Conservation (phyloP, 2,113 vertebrate genomes). For the Drymodes brunneopygia region DNA sequence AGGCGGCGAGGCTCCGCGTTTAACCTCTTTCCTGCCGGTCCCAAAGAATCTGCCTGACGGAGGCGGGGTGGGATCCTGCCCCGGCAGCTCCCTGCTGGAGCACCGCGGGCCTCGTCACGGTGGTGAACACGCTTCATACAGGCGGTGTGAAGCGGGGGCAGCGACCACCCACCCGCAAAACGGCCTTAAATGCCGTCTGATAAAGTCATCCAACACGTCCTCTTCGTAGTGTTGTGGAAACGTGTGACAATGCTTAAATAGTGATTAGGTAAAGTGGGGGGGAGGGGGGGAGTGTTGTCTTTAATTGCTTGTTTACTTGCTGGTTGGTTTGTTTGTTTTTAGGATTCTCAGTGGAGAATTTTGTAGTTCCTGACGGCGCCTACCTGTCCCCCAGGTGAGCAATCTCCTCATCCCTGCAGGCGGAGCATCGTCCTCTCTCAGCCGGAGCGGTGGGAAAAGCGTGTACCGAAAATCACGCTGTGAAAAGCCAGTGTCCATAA, state of each 20-base stretch:
- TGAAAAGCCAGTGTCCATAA: background rate
- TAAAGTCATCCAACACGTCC: accelerated
- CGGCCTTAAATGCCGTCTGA: background rate
- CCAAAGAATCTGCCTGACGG: background rate
- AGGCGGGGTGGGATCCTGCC: background rate
- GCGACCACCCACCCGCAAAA: accelerated
- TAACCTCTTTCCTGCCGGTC: background rate
- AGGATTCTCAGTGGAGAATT: background rate
- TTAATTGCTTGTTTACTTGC: no score
- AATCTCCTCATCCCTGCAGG: accelerated
- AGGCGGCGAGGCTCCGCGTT: accelerated
- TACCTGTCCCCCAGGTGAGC: background rate
- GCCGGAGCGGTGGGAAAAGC: no score
- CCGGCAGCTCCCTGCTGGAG: no score
- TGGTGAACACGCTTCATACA: background rate
- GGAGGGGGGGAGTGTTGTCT: background rate
- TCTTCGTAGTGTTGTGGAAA: background rate
- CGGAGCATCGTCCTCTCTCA: accelerated
- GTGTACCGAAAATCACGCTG: background rate
- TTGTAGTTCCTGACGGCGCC: accelerated
- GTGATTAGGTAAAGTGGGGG: background rate
- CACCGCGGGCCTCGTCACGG: no score
- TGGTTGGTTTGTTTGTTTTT: background rate
- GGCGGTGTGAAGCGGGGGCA: background rate
- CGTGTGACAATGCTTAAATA: background rate